These are phyloP conservation scores for Mamestra brassicae DNA, from an alignment of 2,888 invertebrate species.

Conservation along the genomic window DNA sequence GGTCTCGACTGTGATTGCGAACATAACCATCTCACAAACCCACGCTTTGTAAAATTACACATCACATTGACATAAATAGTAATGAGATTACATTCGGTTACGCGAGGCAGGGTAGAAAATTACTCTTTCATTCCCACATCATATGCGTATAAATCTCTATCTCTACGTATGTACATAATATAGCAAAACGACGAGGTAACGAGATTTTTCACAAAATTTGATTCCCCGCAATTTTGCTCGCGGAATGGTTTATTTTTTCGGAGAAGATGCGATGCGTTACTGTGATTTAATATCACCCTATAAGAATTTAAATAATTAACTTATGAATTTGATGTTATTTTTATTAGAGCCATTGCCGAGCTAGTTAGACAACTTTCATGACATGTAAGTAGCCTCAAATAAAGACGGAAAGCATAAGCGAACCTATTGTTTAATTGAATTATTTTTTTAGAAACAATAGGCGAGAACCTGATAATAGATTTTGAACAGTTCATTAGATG, in stretches of 20 bases:
- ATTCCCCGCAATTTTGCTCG: conserved; percentile 82
- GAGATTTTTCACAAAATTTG: conserved; percentile 86
- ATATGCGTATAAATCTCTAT: conserved; percentile 73
- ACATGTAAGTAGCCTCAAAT: too few species aligned
- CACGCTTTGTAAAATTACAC: conserved; percentile 64
- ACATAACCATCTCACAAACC: conserved; percentile 51
- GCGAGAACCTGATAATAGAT: neutral
- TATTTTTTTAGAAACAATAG: too few species aligned
- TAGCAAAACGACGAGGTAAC: conserved; percentile 79
- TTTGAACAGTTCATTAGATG: conserved; percentile 21
- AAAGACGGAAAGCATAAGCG: too few species aligned
- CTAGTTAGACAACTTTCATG: too few species aligned
- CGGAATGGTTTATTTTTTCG: conserved; percentile 80
- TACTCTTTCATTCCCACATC: conserved; percentile 75
- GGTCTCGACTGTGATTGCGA: conserved; percentile 51
- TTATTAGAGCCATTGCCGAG: neutral
- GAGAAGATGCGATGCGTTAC: conserved; percentile 72
- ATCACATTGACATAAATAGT: conserved; percentile 67
- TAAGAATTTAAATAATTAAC: conserved; percentile 45
- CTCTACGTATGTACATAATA: conserved; percentile 72
- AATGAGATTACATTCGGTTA: conserved; percentile 70
- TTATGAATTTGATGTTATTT: conserved; percentile 24
- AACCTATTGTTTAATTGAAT: too few species aligned
- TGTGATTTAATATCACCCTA: conserved; percentile 74
- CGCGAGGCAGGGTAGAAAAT: conserved; percentile 70